phyloP scores from a whole-genome alignment of 2,113 vertebrate genomes.

The Felis chaus region DNA sequence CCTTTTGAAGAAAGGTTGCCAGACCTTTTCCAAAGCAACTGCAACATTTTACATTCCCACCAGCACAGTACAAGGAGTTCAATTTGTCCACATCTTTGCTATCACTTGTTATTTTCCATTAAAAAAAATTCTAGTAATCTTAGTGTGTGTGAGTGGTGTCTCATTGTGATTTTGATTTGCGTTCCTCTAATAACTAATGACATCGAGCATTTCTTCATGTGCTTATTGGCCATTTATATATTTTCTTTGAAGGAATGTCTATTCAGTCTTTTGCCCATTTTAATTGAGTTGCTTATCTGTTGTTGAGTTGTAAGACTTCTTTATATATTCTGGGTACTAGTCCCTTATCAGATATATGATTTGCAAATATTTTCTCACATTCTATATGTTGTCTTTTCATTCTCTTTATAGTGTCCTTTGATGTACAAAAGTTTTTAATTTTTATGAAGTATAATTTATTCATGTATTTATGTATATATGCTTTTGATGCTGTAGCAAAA shows the following conservation, averaged over 20 bases:
- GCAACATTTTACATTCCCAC: neutral
- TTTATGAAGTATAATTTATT: neutral
- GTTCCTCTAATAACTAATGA: neutral
- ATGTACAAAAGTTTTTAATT: neutral
- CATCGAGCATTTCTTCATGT: neutral
- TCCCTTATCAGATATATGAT: neutral
- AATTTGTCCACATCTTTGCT: neutral
- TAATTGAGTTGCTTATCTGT: neutral
- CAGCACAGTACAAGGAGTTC: neutral
- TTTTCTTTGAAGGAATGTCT: neutral
- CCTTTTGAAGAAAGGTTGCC: neutral
- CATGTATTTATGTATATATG: neutral
- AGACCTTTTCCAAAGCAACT: neutral
- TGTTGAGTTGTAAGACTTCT: neutral
- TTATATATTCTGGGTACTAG: neutral
- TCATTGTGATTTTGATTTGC: neutral
- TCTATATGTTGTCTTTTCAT: neutral
- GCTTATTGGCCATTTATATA: neutral
- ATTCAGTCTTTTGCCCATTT: neutral
- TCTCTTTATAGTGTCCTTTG: neutral
- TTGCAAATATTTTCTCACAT: neutral
- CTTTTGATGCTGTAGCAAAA: neutral
- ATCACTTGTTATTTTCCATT: neutral
- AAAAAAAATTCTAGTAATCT: neutral
- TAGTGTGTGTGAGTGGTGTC: neutral